Evolutionary conservation across 2,113 vertebrate genomes (phyloP), one percentile per base, ranked within the genome.

Genomic region (Strigops habroptila): DNA sequence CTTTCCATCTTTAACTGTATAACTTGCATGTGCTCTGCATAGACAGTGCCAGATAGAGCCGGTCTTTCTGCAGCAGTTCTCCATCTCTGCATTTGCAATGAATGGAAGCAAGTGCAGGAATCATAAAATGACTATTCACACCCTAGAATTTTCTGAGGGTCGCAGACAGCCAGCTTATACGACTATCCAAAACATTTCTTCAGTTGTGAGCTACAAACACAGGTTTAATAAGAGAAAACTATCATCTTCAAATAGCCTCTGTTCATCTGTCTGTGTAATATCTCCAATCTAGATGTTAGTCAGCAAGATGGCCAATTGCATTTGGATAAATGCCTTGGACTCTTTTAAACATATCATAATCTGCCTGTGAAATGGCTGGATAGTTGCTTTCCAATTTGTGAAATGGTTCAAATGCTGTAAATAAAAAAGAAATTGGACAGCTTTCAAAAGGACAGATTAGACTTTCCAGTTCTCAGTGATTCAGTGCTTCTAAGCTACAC

Each of bases 371-470:
- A 97, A 97, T 88, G 87, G 71, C 57, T 97, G 89, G 71, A 95
- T 95, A 86, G 84, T 70, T 97, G 87, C 78, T 92, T 97, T 97
- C 93, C 92, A 96, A 97, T 97, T 96, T 97, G 89, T 95, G 78
- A 97, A 97, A 97, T 84, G 86, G 88, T 91, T 97, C 94, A 95
- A 95, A 93, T 59, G 46, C 69, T 93, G 77, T 96, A 96, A 97
- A 97, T 97, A 96, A 97, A 95, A 95, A 90, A 91, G 53, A 94
- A 96, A 95, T 14, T 97, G 95, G 94, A 97, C 68, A 60, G 73
- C 52, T 97, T 96, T 96, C 93, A 97, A 96, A 97, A 96, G 88
- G 60, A 96, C 62, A 86, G 90, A 96, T 96, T 96, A 96, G 48
- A 86, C 39, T 97, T 92, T 93, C 84, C 87, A 91, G 16, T 95